Evolutionary conservation across 2,797 vertebrate species (phyloP).

Genomic region (Clarias platycephalus): DNA sequence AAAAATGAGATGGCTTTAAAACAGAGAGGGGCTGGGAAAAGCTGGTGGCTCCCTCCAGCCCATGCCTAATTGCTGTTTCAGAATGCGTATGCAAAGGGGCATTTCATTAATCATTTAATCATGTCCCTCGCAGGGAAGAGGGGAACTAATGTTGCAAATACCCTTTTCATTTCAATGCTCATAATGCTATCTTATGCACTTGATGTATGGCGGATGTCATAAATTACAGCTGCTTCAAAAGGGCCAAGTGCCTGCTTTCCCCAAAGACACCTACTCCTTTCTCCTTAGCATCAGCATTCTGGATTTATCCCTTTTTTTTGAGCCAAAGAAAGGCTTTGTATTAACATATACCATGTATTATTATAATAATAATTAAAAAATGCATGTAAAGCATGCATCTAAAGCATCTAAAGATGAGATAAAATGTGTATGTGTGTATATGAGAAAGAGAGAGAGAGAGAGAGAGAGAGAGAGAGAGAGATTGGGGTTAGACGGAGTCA

Average conservation of each 20-base stretch:
- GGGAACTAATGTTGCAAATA: slow-evolving; percentile 99
- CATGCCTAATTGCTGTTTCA: slow-evolving; percentile 99
- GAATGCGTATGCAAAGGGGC: slow-evolving; percentile 96
- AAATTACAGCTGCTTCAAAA: slow-evolving; percentile 98
- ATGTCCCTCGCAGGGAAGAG: slow-evolving; percentile 96
- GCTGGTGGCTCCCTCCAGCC: slow-evolving; percentile 85
- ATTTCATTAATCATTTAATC: slow-evolving; percentile 99
- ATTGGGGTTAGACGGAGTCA: slow-evolving; percentile 83
- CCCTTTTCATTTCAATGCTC: slow-evolving; percentile 99
- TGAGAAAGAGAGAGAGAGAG: not conserved
- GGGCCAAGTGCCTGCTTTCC: slow-evolving; percentile 81
- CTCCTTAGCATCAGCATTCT: slow-evolving; percentile 29
- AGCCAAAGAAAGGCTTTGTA: not conserved
- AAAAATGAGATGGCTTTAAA: slow-evolving; percentile 86
- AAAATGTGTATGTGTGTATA: not conserved
- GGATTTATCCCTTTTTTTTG: slow-evolving; percentile 42
- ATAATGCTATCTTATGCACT: slow-evolving; percentile 97
- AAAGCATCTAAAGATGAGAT: slow-evolving; percentile 41
- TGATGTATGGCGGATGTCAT: slow-evolving; percentile 99
- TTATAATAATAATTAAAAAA: not conserved
- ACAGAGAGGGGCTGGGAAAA: slow-evolving; percentile 59
- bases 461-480: slow-evolving; percentile 35
- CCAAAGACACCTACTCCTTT: slow-evolving; percentile 83
- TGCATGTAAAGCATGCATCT: slow-evolving; percentile 1
- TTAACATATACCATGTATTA: no score